phyloP scores from a whole-genome alignment of 2,113 vertebrate genomes.

The Oncorhynchus kisutch region DNA sequence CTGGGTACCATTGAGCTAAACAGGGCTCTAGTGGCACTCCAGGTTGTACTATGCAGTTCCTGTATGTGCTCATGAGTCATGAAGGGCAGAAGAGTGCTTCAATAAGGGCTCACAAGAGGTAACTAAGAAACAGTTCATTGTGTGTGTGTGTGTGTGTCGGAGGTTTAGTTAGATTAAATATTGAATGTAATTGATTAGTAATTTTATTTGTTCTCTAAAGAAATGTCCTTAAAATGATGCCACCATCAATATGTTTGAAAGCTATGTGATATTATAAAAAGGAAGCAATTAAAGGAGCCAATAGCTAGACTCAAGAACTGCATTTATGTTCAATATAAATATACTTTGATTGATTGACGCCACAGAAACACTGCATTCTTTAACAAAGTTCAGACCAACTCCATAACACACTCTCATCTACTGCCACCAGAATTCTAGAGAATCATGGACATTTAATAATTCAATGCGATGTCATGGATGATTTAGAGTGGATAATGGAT shows the following conservation, averaged over 20 bases:
- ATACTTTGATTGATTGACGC: too few relatives aligned
- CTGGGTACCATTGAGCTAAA: not conserved
- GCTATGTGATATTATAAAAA: not conserved
- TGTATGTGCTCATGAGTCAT: too few relatives aligned
- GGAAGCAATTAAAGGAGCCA: not conserved
- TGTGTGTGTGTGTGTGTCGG: too few relatives aligned
- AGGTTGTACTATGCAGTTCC: too few relatives aligned
- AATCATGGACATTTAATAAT: not conserved
- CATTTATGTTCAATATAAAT: not conserved
- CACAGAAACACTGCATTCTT: too few relatives aligned
- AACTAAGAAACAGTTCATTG: too few relatives aligned
- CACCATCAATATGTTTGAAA: not conserved
- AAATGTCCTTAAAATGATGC: not conserved
- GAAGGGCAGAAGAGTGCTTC: too few relatives aligned
- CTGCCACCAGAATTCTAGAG: not conserved
- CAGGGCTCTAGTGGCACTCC: too few relatives aligned
- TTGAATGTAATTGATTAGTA: too few relatives aligned
- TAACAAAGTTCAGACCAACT: too few relatives aligned
- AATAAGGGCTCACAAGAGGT: too few relatives aligned
- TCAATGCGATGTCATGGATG: not conserved
- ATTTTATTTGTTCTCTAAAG: not conserved
- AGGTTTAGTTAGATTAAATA: too few relatives aligned
- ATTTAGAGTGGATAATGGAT: not conserved
- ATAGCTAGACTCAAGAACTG: not conserved
- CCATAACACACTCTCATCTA: not conserved